Percentiles rank a stretch among this genome's conserved stretches.
These are phyloP conservation scores for Oreochromis tanganicae DNA, from an alignment of 2,113 vertebrate species.

Conservation along the genomic window DNA sequence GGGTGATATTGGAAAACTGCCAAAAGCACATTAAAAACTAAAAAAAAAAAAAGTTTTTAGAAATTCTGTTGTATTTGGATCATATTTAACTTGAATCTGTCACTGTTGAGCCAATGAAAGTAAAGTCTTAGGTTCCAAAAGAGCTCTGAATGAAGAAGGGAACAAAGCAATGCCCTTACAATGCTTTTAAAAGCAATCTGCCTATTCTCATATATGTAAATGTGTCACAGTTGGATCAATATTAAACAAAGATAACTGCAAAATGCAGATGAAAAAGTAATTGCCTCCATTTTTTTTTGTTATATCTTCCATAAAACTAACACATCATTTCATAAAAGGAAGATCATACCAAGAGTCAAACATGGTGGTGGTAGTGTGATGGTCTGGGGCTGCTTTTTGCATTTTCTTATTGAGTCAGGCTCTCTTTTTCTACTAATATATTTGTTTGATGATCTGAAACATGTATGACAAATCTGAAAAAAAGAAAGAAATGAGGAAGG, in stretches of 20 bases:
- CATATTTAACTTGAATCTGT: neutral
- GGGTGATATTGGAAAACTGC: neutral
- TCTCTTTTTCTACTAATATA: neutral
- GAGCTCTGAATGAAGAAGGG: neutral
- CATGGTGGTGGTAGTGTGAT: neutral
- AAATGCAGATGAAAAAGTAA: neutral
- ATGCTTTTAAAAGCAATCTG: neutral
- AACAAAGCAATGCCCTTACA: neutral
- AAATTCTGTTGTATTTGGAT: neutral
- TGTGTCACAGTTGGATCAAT: neutral
- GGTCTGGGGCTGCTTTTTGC: neutral
- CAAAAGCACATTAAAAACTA: neutral
- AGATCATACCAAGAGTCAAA: neutral
- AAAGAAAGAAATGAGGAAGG: neutral
- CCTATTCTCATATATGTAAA: neutral
- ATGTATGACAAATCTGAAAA: neutral
- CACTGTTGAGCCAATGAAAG: neutral
- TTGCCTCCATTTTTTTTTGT: fast-evolving
- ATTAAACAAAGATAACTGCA: neutral
- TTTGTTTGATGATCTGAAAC: neutral
- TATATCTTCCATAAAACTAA: too few relatives aligned
- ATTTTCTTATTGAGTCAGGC: neutral
- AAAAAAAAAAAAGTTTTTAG: neutral
- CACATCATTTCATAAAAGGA: neutral
- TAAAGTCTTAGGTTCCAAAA: neutral